Base-by-base conservation (phyloP, 2,888 invertebrate genomes). In the Hydrotaea diabolus region DNA sequence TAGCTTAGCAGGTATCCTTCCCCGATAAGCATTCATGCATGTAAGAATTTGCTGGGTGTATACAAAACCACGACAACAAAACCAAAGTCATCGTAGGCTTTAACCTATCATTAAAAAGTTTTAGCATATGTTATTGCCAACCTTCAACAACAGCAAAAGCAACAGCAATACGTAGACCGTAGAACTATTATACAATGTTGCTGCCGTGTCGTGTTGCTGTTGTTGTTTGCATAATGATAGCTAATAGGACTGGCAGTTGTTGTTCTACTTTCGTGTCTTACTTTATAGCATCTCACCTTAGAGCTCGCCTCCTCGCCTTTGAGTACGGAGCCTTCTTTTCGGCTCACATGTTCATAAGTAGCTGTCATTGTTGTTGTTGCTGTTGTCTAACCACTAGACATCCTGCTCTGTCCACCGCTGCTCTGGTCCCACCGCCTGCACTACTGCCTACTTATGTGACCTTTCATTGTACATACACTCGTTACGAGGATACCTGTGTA, bases 41-140 rank as follows among this genome's bases (percentile, higher is more conserved):
- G 36, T 26, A 43, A 5, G 23, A 69, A 5, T 43, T 36, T 64
- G 74, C 39, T 64, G 72, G 17, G 21, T 74, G 31, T 71, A 15
- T 15, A 46, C 26, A 75, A 72, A 80, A 80, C 76, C 79, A 75
- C 80, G 71, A 39, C 62, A 71, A 69, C 73, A 73, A 83, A 73
- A 77, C 80, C 80, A 71, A 80, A 80, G 80, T 75, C 77, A 80
- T 83, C 66, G 69, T 77, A 80, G 83, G 80, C 77, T 78, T 84
- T 80, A 80, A 84, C 80, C 80, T 75, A 80, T 84, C 80, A 84
- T 84, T 84, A 80, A 80, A 84, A 84, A 84, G 77, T 84, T 84
- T 64, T 9, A 80, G 62, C 80, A 84, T 80, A 80, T 84, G 83
- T 84, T 80, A 80, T 77, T 80, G 75, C 77, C 77, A 80, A 80